phyloP scores from a whole-genome alignment of 2,888 invertebrate species.

The Melieria omissa region DNA sequence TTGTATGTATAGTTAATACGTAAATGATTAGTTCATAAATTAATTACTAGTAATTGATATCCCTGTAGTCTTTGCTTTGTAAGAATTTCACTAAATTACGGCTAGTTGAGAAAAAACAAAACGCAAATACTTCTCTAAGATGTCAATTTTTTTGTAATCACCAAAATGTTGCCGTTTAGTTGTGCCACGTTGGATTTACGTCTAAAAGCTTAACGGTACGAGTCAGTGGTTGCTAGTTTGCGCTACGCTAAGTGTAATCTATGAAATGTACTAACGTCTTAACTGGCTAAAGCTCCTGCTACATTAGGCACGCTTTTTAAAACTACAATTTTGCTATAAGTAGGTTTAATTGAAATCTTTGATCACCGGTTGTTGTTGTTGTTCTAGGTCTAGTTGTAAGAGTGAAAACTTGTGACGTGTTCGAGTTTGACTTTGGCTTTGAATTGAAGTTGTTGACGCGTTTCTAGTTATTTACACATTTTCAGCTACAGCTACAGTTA shows the following conservation, averaged over 20 bases:
- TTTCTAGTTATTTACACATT: too few relatives aligned
- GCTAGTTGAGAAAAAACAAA: too few relatives aligned
- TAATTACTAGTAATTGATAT: constrained; percentile 46
- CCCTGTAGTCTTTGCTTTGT: constrained; percentile 46
- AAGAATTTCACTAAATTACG: constrained; percentile 38
- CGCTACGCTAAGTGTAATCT: constrained; percentile 2
- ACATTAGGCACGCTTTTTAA: constrained; percentile 47
- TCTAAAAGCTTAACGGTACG: too few relatives aligned
- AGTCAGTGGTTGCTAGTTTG: too few relatives aligned
- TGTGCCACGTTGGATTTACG: too few relatives aligned
- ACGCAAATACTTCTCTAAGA: too few relatives aligned
- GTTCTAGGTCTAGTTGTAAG: constrained; percentile 26
- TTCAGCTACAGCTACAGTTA: too few relatives aligned
- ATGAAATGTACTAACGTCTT: neutral
- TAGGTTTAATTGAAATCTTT: constrained; percentile 27
- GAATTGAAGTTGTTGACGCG: too few relatives aligned
- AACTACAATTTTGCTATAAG: constrained; percentile 24
- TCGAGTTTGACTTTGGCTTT: too few relatives aligned
- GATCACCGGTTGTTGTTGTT: constrained; percentile 36
- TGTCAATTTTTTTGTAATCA: too few relatives aligned
- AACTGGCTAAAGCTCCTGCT: constrained; percentile 42
- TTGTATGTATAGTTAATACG: too few relatives aligned
- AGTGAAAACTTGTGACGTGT: constrained; percentile 22
- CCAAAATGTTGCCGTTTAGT: too few relatives aligned
- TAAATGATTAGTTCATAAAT: neutral